These are phyloP conservation scores for Aleadryas rufinucha DNA, from an alignment of 2,113 vertebrate genomes.

Conservation along the genomic window DNA sequence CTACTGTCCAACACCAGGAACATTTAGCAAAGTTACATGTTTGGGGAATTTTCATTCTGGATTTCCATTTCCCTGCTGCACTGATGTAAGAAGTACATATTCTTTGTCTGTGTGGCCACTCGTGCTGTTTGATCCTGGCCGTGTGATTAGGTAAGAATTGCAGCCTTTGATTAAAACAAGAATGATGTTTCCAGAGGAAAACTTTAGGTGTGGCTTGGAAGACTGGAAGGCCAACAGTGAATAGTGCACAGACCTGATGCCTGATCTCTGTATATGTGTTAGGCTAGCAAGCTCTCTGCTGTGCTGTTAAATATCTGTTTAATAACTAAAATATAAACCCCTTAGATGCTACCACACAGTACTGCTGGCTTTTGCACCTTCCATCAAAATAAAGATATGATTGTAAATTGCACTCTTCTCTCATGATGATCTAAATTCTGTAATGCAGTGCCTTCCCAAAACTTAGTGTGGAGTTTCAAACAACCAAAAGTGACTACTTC, in stretches of 20 bases:
- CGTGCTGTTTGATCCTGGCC: not conserved
- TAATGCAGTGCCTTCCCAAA: not conserved
- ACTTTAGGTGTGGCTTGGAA: not conserved
- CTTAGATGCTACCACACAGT: not conserved
- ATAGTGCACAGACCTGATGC: not conserved
- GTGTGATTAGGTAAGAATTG: not conserved
- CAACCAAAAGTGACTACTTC: not conserved
- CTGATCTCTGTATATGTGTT: not conserved
- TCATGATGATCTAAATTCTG: not conserved
- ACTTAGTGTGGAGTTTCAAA: not conserved
- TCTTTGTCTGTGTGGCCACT: not conserved
- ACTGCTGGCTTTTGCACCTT: not conserved
- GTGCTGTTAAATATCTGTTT: not conserved
- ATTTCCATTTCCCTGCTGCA: not conserved
- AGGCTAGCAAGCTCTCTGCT: not conserved
- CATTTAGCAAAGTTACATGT: not conserved
- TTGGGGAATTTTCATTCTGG: not conserved
- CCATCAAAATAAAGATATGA: not conserved
- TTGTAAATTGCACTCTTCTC: not conserved
- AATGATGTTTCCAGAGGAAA: not conserved
- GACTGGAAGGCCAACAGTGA: not conserved
- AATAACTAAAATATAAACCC: not conserved
- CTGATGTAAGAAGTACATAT: not conserved
- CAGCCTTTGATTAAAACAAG: not conserved
- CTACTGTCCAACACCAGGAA: not conserved